Evolutionary conservation across 2,888 invertebrate species (phyloP).

Genomic region (Acleris literana): DNA sequence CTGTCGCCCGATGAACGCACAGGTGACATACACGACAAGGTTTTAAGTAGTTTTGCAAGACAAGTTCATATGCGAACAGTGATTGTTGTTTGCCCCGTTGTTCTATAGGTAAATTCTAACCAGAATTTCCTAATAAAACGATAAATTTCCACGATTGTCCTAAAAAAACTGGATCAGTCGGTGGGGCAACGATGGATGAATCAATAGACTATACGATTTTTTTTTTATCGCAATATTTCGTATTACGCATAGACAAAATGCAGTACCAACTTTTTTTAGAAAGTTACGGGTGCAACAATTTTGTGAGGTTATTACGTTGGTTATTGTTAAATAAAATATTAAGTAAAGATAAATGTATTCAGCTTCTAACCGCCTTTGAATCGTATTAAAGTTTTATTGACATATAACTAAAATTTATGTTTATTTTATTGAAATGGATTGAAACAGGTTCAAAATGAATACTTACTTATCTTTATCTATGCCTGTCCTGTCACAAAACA

Average conservation of each 20-base stretch:
- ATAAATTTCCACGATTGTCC: constrained; percentile 57
- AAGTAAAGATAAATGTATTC: no score
- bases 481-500: neutral
- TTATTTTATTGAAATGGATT: no score
- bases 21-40: constrained; percentile 53
- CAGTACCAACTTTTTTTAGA: constrained; percentile 14
- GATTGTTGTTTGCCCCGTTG: constrained; percentile 32
- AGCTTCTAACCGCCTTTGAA: neutral
- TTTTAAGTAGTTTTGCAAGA: constrained; percentile 24
- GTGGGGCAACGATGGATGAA: constrained; percentile 72
- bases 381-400: no score
- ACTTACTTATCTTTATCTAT: no score
- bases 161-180: constrained; percentile 67
- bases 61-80: constrained; percentile 23
- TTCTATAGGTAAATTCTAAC: constrained; percentile 41
- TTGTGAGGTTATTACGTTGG: no score
- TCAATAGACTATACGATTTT: constrained; percentile 74
- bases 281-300: neutral
- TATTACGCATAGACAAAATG: constrained; percentile 46
- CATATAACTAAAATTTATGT: no score
- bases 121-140: constrained; percentile 55
- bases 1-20: constrained; percentile 57
- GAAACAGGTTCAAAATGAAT: no score
- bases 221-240: constrained; percentile 43
- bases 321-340: neutral